A percentile compares a stretch with the other conserved stretches of the same genome.
Conservation (phyloP, 1,140 invertebrate genomes). For the Leptonema lineaticorne region DNA sequence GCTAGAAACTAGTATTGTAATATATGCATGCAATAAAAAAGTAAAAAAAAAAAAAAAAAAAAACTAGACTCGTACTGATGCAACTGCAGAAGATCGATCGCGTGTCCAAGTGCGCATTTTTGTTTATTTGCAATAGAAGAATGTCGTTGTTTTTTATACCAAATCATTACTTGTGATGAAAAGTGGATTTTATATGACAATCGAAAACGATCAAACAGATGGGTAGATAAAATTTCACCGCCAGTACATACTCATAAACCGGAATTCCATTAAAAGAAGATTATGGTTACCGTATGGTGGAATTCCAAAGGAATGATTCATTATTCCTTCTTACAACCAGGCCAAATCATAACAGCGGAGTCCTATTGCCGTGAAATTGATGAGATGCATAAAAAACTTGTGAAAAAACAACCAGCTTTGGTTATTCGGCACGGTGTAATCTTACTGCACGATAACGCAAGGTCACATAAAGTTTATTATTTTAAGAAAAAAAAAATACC, state of each 20-base stretch:
- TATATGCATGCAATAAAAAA: neutral
- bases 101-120: neutral
- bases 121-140: neutral
- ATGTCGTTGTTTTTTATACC: neutral
- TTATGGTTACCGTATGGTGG: conserved; percentile 5
- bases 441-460: too few species aligned
- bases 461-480: too few species aligned
- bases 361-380: too few species aligned
- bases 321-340: too few species aligned
- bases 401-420: too few species aligned
- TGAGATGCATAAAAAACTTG: too few species aligned
- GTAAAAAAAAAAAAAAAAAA: neutral
- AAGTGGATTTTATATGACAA: neutral
- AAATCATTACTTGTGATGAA: neutral
- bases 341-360: too few species aligned
- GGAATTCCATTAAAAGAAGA: neutral
- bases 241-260: neutral
- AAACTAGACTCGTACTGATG: neutral
- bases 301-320: neutral
- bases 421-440: too few species aligned
- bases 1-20: neutral
- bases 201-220: neutral
- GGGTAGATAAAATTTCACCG: too few species aligned
- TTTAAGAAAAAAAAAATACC: too few species aligned
- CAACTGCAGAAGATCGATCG: neutral